Percentiles rank a stretch among this genome's conserved stretches.
Conservation (phyloP, 1,140 invertebrate species). For the Magallana ariakensis region DNA sequence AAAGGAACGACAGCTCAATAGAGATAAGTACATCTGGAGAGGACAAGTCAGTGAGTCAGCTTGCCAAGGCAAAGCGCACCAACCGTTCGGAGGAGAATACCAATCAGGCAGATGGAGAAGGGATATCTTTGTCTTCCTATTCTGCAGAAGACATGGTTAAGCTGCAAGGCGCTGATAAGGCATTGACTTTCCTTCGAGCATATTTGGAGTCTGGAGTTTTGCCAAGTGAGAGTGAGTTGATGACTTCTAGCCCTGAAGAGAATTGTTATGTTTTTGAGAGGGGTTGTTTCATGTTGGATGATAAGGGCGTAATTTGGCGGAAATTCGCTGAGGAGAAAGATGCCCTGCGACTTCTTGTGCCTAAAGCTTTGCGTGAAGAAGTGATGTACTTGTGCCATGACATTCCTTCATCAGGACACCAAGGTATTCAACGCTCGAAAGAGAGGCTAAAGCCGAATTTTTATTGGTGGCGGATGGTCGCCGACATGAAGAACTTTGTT, state of each 20-base stretch:
- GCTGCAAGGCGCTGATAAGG: not conserved
- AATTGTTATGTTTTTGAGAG: not conserved
- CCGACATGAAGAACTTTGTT: too few relatives aligned
- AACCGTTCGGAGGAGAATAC: too few relatives aligned
- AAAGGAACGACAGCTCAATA: too few relatives aligned
- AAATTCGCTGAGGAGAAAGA: not conserved
- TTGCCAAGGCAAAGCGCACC: too few relatives aligned
- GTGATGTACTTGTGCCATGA: not conserved
- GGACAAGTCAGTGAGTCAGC: too few relatives aligned
- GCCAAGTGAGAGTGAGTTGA: not conserved
- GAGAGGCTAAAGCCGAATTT: not conserved
- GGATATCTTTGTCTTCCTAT: too few relatives aligned
- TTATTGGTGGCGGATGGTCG: too few relatives aligned
- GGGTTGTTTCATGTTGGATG: not conserved
- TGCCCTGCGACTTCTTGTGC: not conserved
- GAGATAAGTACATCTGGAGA: too few relatives aligned
- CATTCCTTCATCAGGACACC: conserved; percentile 38
- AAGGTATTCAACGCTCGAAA: conserved; percentile 4
- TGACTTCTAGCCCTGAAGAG: not conserved
- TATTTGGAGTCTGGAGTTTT: not conserved
- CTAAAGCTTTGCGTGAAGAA: not conserved
- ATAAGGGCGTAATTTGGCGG: not conserved
- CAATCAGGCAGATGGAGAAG: too few relatives aligned
- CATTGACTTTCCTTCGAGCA: not conserved
- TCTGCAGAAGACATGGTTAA: not conserved